A percentile compares a stretch with the other conserved stretches of the same genome.
These are phyloP conservation scores for Podarcis muralis DNA, from an alignment of 2,113 vertebrate genomes.

Conservation along the genomic window DNA sequence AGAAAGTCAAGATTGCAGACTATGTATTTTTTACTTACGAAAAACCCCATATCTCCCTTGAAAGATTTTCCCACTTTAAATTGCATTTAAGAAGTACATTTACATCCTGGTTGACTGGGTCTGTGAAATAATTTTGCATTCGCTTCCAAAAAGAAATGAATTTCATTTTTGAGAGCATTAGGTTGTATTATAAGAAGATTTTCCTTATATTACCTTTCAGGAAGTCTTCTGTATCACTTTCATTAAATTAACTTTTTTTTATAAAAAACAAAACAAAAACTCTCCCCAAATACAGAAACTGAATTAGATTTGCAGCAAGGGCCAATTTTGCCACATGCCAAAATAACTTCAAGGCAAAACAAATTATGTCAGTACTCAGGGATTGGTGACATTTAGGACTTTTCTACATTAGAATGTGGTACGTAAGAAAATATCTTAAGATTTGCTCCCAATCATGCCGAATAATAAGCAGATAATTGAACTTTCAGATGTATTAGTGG, in stretches of 20 bases:
- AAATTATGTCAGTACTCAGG: neutral
- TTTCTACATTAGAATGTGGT: neutral
- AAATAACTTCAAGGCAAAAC: neutral
- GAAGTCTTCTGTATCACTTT: neutral
- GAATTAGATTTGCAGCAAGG: neutral
- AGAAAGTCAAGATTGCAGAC: neutral
- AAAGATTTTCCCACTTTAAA: neutral
- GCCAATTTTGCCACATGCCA: neutral
- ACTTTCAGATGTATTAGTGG: neutral
- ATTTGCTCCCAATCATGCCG: neutral
- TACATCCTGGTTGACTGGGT: neutral
- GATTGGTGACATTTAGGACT: neutral
- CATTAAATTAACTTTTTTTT: constrained; percentile 1
- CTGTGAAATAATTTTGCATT: neutral
- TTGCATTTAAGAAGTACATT: constrained; percentile 5
- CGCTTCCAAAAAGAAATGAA: neutral
- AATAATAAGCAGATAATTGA: neutral
- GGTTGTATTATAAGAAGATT: neutral
- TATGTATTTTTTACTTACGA: neutral
- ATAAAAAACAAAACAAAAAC: neutral
- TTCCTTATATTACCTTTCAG: neutral
- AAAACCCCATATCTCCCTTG: neutral
- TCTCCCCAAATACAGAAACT: neutral
- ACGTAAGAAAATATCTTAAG: neutral
- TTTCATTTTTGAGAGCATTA: neutral